Evolutionary conservation across 2,113 vertebrate genomes (phyloP).

Genomic region (Poecile atricapillus): DNA sequence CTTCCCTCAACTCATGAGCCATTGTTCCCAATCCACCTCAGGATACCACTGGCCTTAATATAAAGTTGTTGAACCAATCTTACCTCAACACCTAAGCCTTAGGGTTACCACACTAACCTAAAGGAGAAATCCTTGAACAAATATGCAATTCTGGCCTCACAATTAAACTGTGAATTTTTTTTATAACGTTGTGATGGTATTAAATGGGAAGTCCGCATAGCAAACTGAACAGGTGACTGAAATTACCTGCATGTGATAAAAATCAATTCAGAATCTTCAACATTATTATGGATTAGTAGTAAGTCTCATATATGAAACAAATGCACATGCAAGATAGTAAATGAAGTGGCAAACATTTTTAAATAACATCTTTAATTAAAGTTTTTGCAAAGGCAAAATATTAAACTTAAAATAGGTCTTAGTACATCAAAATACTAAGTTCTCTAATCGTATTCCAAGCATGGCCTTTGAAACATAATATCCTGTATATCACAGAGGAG

Average conservation of each 20-base stretch:
- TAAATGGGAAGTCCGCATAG: neutral
- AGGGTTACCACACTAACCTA: neutral
- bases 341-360: conserved; percentile 74
- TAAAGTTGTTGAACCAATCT: neutral
- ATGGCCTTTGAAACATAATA: conserved; percentile 82
- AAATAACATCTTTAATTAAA: conserved; percentile 91
- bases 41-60: neutral
- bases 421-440: conserved; percentile 87
- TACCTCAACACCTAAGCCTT: neutral
- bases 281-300: neutral
- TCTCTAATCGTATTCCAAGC: conserved; percentile 85
- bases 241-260: neutral
- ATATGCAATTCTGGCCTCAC: neutral
- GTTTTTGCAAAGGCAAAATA: conserved; percentile 90
- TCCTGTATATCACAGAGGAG: conserved; percentile 83
- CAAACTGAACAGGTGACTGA: neutral
- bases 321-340: conserved; percentile 24
- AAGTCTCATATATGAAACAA: neutral
- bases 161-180: neutral
- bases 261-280: neutral
- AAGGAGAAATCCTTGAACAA: neutral
- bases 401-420: conserved; percentile 88
- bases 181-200: neutral
- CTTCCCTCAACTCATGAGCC: too few species aligned
- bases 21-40: neutral